Base-by-base conservation (phyloP, 2,888 invertebrate genomes). In the Conchocele bisecta region DNA sequence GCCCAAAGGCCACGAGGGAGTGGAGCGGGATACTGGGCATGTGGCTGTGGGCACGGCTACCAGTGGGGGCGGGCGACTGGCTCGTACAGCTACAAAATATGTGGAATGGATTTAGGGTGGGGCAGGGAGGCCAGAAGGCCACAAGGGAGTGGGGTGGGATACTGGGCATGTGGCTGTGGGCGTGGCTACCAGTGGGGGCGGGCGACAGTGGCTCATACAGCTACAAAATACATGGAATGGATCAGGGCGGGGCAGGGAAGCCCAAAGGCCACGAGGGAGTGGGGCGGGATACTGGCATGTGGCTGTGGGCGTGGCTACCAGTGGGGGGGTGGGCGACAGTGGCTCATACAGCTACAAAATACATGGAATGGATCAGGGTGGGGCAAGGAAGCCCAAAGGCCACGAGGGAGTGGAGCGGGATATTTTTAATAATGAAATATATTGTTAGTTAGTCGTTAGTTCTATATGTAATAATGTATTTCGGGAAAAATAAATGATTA, bases 211-310 rank as follows among this genome's bases (percentile, higher is more conserved):
- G 83, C 60, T 87, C 86, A 79, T 81, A 85, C 41, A 78, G 70
- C 84, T 83, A 17, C 2, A 9, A 13, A 51, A 51, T n/a, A n/a
- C n/a, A n/a, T n/a, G n/a, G n/a, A n/a, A n/a, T n/a, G n/a, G n/a
- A n/a, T n/a, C n/a, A n/a, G n/a, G n/a, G n/a, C n/a, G n/a, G n/a
- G n/a, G n/a, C n/a, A n/a, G n/a, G n/a, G n/a, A n/a, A n/a, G 92
- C 0, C 96, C 96, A 89, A 98, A 96, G 15, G 97, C 97, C 1
- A 96, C 95, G 77, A 98, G 93, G 48, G 97, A 97, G 92, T 98
- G 98, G 59, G 96, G 95, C 6, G 98, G 97, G 35, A 91, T 88
- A 31, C 87, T 84, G 5, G 88, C 67, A 87, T 80, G 24, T 83
- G 69, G 44, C 51, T 63, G 37, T 69, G 64, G 26, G 51, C 59